Base-by-base conservation (phyloP, 1,140 invertebrate genomes). In the Drosophila bipectinata region DNA sequence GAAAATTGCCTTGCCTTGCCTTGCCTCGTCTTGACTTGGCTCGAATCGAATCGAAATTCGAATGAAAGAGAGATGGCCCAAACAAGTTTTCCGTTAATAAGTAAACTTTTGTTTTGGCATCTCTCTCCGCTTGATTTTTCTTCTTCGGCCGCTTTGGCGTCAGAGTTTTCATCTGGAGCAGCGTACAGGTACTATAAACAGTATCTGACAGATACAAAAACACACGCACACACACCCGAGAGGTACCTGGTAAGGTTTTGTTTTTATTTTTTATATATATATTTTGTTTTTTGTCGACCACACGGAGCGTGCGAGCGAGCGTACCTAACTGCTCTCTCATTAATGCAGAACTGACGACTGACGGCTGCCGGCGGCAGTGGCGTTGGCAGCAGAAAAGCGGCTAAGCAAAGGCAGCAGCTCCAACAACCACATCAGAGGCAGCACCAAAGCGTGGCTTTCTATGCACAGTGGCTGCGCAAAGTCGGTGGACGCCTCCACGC, bases 311-410 rank as follows among this genome's bases (percentile, higher is more conserved):
- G 78, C 83, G 82, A 82, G 82, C 83, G 83, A 82, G 66, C 74
- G 74, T 77, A 82, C 78, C 72, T 78, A 78, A 84, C 81, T 85
- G 78, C 87, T 81, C 85, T 90, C 87, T 90, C 87, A 87, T 90
- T 90, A 90, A 90, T 90, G 87, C 85, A 90, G 87, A 90, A 90
- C 87, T 90, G 81, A 90, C 62, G 61, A 76, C 69, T 56, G 72
- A 54, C 83, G 62, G 72, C 59, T 44, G 78, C 75, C 71, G 69
- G 68, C 58, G 69, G 62, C 72, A 58, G 67, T 55, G 53, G 37
- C 53, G 47, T 49, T 48, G 48, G 49, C 34, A 58, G 69, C 51
- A 26, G 37, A 26, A 18, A 44, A 39, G 9, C 61, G 26, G 52
- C 41, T 48, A 48, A 41, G 52, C 41, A 58, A 48, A 41, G 48